Percentiles rank a stretch among this genome's conserved stretches.
Conservation (phyloP, 2,888 invertebrate genomes). For the Limnephilus auricula region DNA sequence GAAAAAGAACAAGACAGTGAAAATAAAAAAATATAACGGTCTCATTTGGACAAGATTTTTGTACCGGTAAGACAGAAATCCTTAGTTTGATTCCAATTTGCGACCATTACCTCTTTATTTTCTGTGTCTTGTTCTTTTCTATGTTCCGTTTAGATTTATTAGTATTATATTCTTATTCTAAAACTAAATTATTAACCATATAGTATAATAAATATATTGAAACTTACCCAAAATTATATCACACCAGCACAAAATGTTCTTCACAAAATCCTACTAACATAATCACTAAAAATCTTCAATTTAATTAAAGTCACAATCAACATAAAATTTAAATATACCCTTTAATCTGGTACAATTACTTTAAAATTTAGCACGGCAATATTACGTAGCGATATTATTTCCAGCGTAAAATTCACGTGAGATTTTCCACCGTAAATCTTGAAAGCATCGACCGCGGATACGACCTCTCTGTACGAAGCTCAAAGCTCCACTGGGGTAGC, state of each 20-base stretch:
- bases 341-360: neutral
- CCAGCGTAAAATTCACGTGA: neutral
- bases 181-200: too few species aligned
- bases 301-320: neutral
- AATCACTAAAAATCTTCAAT: neutral
- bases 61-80: too few species aligned
- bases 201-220: neutral
- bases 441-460: conserved; percentile 11
- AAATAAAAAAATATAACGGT: too few species aligned
- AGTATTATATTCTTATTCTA: too few species aligned
- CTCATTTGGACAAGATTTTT: too few species aligned
- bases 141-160: too few species aligned
- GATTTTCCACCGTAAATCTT: neutral
- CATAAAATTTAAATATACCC: neutral
- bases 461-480: conserved; percentile 27
- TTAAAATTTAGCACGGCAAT: neutral
- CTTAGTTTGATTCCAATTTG: too few species aligned
- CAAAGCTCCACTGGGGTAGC: conserved; percentile 39
- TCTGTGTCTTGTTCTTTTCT: too few species aligned
- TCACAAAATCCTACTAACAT: neutral
- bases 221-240: neutral
- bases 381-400: neutral
- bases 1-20: too few species aligned
- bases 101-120: too few species aligned
- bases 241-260: neutral